Evolutionary conservation across 2,113 vertebrate genomes (phyloP), one percentile per base, ranked within the genome.

Genomic region (Leptosomus discolor): DNA sequence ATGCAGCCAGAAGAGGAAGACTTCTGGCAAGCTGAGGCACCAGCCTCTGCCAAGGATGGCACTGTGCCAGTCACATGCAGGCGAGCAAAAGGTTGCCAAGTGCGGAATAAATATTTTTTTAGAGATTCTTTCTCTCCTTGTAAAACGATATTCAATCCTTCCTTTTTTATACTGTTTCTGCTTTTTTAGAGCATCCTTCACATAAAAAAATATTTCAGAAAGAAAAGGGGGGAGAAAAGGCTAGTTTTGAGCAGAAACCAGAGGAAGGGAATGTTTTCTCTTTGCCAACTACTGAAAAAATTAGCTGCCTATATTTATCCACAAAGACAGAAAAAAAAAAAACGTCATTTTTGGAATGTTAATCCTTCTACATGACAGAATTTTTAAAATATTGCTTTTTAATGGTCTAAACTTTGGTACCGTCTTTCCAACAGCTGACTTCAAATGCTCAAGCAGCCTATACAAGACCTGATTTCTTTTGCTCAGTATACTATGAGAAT

Each of bases 21-120:
- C 94, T 98, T 97, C 98, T 98, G 98, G 99, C 98, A 99, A 98
- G 98, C 61, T 2, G 57, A 93, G 77, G 87, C 73, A 24, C 22
- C 3, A 9, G 81, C 83, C 95, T 45, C 69, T 67, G 96, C 97
- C 95, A 96, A 95, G 88, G 70, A 57, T 97, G 98, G 98, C 97
- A 77, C 68, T 7, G 27, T 11, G 97, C 97, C 96, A 92, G 92
- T 84, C 93, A 89, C 97, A 97, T 54, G 94, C 68, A 92, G 97
- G 97, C 82, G 74, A 97, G 94, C 68, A 80, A 79, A 64, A 85
- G 65, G 90, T 92, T 97, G 94, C 94, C 95, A 98, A 97, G 88
- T 86, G 95, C 83, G 95, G 95, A 88, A 91, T 96, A 94, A 95
- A 92, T 97, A 91, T 88, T 92, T 90, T 90, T 94, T 96, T 82